Percentiles rank a stretch among this genome's conserved stretches.
Conservation (phyloP, 2,113 vertebrate species). For the Chiloscyllium plagiosum region DNA sequence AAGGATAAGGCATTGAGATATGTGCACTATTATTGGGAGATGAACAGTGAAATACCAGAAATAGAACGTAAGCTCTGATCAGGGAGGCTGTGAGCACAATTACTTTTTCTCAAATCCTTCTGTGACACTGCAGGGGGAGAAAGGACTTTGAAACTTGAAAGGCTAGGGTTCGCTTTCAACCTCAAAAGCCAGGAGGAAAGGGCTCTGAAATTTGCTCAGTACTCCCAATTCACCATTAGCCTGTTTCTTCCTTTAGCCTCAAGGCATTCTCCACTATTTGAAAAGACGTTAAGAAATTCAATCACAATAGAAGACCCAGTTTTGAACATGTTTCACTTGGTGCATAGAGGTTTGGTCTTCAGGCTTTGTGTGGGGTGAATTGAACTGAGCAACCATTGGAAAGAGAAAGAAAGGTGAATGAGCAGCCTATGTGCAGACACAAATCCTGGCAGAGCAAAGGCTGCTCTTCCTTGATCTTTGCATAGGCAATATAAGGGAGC, state of each 20-base stretch:
- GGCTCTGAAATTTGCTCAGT: conserved; percentile 99
- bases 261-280: conserved; percentile 99
- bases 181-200: conserved; percentile 99
- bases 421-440: conserved; percentile 64
- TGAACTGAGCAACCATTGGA: conserved; percentile 72
- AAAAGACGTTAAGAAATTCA: conserved; percentile 99
- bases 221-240: conserved; percentile 99
- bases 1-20: conserved; percentile 84
- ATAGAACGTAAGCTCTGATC: conserved; percentile 98
- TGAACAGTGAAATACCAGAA: conserved; percentile 99
- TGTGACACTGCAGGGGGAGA: conserved; percentile 99
- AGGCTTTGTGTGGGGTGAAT: conserved; percentile 95
- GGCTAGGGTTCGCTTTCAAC: conserved; percentile 99
- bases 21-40: conserved; percentile 89
- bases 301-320: conserved; percentile 98
- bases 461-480: conserved; percentile 64
- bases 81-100: conserved; percentile 99
- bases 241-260: conserved; percentile 99
- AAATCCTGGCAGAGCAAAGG: conserved; percentile 64
- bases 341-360: conserved; percentile 90
- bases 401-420: conserved; percentile 44
- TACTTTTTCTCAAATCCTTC: conserved; percentile 99
- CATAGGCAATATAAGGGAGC: conserved; percentile 66
- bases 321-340: conserved; percentile 91
- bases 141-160: conserved; percentile 99